Evolutionary conservation across 1,140 invertebrate species (phyloP), one percentile per base, ranked within the genome.

Genomic region (Leptopilina clavipes): DNA sequence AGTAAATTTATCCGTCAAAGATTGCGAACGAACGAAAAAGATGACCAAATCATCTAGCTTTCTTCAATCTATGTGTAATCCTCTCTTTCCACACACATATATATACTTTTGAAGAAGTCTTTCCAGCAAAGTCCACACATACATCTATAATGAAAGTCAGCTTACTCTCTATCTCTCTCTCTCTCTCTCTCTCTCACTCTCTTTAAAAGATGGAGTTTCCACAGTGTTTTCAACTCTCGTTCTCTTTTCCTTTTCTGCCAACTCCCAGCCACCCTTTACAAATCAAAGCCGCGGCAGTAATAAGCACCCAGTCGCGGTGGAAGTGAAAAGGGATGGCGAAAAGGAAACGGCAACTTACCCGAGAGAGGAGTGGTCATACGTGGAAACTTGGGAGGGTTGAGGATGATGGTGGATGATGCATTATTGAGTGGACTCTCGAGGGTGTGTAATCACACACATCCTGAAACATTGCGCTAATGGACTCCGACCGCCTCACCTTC

Each of bases 261-360:
- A 17, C 54, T 76, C 81, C 78, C 79, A 73, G 78, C 76, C 48
- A 75, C 79, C 81, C 82, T 85, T 82, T 83, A 86, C 85, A 87
- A 89, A 89, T 89, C 87, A 89, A 89, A 89, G 88, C 86, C 75
- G 78, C 76, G 78, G 70, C 78, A 74, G 85, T 89, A 89, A 88
- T 88, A 89, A 88, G 88, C 86, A 85, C 56, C 80, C 74, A 78
- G 76, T 75, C 74, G 54, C 70, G 73, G 18, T 52, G 73, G 25
- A 70, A 72, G 73, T 74, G 19, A 59, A 22, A 54, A 54, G 59
- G 79, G 45, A 45, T 72, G 54, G 74, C 59, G 71, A 75, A 70
- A 72, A 81, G 78, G 70, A 74, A 73, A 74, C 75, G 72, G 75
- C 54, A 74, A 81, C 75, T 79, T 81, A 75, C 17, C 56, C 6